Base-by-base conservation (phyloP, 2,888 invertebrate species). In the Cyclophora punctaria region DNA sequence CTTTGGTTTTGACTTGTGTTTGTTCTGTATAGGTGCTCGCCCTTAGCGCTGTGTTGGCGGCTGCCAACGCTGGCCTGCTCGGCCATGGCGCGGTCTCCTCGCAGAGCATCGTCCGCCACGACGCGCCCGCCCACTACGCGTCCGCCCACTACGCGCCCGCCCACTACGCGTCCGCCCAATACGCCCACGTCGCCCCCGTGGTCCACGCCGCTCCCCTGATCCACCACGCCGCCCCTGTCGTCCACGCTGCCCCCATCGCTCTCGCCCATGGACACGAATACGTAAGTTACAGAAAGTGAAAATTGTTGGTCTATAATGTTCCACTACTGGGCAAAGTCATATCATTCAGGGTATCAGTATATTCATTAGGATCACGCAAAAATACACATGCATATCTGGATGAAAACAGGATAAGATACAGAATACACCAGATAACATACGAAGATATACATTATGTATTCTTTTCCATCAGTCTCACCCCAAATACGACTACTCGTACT, bases 401-500 rank as follows among this genome's bases (percentile, higher is more conserved):
- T 20, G 20, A 20, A 20, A 20, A 20, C 20, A 20, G 20, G 20
- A 20, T 20, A 20, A 20, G 20, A 20, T 20, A 20, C 20, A 20
- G 20, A 20, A 20, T 20, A 20, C 20, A 20, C 20, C 20, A 20
- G 20, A 20, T 20, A 20, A 20, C 20, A 20, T 20, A 20, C 20
- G 35, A 44, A 48, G 7, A 47, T 34, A 6, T 41, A n/a, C 44
- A 41, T 49, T 3, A n/a, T 42, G 42, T 47, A 40, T 43, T 20
- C 59, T 47, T 33, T 41, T 59, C 50, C 60, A 60, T 5, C 72
- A 91, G 90, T 83, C 90, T 44, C 90, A 91, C 75, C 91, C 91
- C 53, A 91, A 90, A 77, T 91, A 91, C 79, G 88, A 90, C 68
- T 91, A 90, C 78, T 82, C 90, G 20, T 91, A 91, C 78, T 90